Evolutionary conservation across 92 coral and sea anemone genomes (phyloP).

Genomic region (Paragorgia papillata): DNA sequence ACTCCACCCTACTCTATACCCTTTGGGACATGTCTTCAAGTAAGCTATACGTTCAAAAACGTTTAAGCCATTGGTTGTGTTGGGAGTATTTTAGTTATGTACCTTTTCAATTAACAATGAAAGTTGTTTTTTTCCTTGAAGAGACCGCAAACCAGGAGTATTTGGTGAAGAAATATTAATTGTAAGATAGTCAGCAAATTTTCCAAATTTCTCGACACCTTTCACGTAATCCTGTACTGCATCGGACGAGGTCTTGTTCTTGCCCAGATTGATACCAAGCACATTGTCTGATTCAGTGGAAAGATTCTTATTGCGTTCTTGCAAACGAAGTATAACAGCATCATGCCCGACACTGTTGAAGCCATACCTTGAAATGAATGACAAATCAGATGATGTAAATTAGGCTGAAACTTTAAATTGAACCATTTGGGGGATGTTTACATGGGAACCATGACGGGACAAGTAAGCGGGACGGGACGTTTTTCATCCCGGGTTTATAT

Average conservation of each 20-base stretch:
- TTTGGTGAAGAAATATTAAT: conserved; percentile 95
- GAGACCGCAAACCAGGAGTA: conserved; percentile 91
- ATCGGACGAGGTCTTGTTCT: conserved; percentile 84
- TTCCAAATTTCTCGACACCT: conserved; percentile 80
- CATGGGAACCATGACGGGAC: too few relatives aligned
- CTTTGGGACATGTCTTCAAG: too few relatives aligned
- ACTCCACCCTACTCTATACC: too few relatives aligned
- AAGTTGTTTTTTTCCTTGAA: conserved; percentile 86
- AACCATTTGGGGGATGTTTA: too few relatives aligned
- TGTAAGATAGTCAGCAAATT: conserved; percentile 78
- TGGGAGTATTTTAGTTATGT: not conserved
- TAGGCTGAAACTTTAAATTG: too few relatives aligned
- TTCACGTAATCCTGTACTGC: conserved; percentile 79
- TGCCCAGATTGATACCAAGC: conserved; percentile 90
- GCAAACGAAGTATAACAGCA: conserved; percentile 62
- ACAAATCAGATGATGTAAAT: not conserved
- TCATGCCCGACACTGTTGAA: conserved; percentile 93
- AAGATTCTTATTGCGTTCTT: conserved; percentile 34
- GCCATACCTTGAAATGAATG: conserved; percentile 70
- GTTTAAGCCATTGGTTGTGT: too few relatives aligned
- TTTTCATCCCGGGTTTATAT: too few relatives aligned
- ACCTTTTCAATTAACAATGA: conserved; percentile 82
- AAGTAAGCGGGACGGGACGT: too few relatives aligned
- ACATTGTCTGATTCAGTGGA: conserved; percentile 69
- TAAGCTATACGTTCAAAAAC: too few relatives aligned